Evolutionary conservation across 1,140 invertebrate genomes (phyloP).

Genomic region (Harpegnathos saltator): DNA sequence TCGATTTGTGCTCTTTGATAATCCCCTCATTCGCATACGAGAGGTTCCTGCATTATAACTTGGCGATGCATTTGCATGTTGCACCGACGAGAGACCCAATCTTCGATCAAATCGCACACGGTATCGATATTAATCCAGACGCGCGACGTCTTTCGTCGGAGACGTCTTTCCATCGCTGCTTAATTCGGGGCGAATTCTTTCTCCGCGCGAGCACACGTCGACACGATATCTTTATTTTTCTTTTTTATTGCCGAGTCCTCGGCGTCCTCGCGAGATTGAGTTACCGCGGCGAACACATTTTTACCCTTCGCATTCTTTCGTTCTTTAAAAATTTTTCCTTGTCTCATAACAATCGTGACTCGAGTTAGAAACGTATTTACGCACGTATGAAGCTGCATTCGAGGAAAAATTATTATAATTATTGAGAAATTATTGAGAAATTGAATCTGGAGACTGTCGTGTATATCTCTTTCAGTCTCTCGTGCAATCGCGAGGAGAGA

Average conservation of each 20-base stretch:
- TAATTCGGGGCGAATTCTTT: conserved; percentile 7
- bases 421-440: too few species aligned
- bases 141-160: not conserved
- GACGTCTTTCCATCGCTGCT: not conserved
- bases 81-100: conserved; percentile 36
- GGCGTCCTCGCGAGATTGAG: not conserved
- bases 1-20: conserved; percentile 71
- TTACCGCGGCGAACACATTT: not conserved
- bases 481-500: not conserved
- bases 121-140: not conserved
- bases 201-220: too few species aligned
- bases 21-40: conserved; percentile 70
- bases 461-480: not conserved
- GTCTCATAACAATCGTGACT: too few species aligned
- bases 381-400: too few species aligned
- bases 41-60: conserved; percentile 71
- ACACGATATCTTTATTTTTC: too few species aligned
- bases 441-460: too few species aligned
- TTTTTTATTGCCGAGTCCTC: not conserved
- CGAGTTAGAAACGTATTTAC: too few species aligned
- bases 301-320: too few species aligned
- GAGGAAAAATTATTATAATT: too few species aligned
- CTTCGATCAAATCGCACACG: conserved; percentile 1
- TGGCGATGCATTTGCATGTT: conserved; percentile 54
- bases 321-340: too few species aligned